These are phyloP conservation scores for Trachops cirrhosus DNA, from an alignment of 2,797 vertebrate species.

Conservation along the genomic window DNA sequence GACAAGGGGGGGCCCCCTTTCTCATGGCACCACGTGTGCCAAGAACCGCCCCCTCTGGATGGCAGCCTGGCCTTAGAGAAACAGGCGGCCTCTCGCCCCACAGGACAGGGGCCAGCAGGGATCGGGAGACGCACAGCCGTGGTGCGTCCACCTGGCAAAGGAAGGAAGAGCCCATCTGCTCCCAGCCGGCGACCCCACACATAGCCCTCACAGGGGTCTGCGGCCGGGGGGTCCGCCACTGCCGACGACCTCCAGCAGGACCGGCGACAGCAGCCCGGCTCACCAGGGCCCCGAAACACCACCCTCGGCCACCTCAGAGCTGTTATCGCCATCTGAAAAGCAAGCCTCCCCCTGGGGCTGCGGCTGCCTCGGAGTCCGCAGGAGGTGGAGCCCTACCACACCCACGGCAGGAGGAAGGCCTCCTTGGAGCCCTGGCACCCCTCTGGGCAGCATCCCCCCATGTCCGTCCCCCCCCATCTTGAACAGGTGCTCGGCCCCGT, in stretches of 20 bases:
- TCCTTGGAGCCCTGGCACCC: neutral
- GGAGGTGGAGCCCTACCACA: no score
- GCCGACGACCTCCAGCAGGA: neutral
- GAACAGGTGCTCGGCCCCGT: slow-evolving; percentile 46
- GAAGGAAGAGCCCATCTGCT: neutral
- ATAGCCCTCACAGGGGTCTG: neutral
- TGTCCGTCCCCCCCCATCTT: slow-evolving; percentile 10
- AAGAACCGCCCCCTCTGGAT: neutral
- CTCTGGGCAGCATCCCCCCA: neutral
- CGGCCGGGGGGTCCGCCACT: neutral
- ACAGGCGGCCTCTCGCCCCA: no score
- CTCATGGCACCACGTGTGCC: neutral
- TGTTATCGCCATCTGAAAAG: neutral
- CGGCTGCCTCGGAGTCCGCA: no score
- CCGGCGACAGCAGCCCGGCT: neutral
- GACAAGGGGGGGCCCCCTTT: neutral
- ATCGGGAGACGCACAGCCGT: no score
- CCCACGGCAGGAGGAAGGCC: neutral
- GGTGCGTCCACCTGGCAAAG: rapidly evolving
- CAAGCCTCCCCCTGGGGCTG: no score
- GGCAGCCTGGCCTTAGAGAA: no score
- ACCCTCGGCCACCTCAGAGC: neutral
- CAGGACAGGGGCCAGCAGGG: neutral
- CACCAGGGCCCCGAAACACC: neutral
- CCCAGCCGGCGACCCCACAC: neutral